These are phyloP conservation scores for Caenorhabditis latens DNA, from an alignment of 1,140 invertebrate genomes.

Conservation along the genomic window DNA sequence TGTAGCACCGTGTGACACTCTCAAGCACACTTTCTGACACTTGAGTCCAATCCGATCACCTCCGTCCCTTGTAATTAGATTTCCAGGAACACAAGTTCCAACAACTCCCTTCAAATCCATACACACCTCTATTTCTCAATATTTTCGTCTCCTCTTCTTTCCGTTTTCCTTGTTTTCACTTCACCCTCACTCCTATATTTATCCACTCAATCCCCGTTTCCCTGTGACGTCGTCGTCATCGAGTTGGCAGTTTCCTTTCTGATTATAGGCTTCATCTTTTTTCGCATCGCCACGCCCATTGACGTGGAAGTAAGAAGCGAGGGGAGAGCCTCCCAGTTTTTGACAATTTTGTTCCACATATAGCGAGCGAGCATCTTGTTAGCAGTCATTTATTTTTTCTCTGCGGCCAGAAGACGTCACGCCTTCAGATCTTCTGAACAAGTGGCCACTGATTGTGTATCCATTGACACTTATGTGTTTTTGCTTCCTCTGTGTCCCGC, in stretches of 20 bases:
- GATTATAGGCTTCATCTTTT: slow-evolving; percentile 1
- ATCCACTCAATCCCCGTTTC: not conserved
- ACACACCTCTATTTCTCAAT: too few relatives aligned
- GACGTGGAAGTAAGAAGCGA: too few relatives aligned
- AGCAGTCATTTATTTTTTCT: not conserved
- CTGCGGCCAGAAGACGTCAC: slow-evolving; percentile 6
- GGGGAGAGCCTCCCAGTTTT: too few relatives aligned
- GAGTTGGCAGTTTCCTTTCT: not conserved
- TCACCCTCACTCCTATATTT: slow-evolving; percentile 1
- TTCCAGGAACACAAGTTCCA: too few relatives aligned
- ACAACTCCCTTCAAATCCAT: too few relatives aligned
- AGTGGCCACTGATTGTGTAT: slow-evolving; percentile 44
- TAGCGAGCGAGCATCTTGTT: too few relatives aligned
- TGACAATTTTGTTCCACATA: too few relatives aligned
- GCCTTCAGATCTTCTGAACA: not conserved
- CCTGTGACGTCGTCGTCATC: not conserved
- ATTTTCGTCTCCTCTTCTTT: not conserved
- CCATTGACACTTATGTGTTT: not conserved
- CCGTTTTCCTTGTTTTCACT: not conserved
- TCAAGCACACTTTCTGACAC: too few relatives aligned
- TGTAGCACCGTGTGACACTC: too few relatives aligned
- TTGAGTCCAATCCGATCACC: too few relatives aligned
- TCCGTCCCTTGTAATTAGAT: too few relatives aligned
- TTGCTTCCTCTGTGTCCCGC: not conserved
- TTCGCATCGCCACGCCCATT: not conserved